Conservation (phyloP, 2,797 vertebrate species). For the Siniperca obscura region DNA sequence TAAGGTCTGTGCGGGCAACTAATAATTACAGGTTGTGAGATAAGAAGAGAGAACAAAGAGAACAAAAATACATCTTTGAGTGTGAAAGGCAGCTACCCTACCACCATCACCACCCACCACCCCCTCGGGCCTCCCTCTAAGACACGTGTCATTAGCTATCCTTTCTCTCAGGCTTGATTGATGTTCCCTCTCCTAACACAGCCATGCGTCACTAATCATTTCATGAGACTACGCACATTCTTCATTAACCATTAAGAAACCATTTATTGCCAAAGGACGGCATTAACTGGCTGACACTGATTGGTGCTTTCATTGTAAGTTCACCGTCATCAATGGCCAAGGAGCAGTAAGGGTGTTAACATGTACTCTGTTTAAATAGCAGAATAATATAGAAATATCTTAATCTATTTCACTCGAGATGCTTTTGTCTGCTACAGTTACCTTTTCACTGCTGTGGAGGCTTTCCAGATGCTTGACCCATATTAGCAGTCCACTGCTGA, state of each 20-base stretch:
- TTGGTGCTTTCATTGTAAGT: constrained; percentile 66
- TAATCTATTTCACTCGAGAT: not conserved
- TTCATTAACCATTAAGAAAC: constrained; percentile 76
- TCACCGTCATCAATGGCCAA: constrained; percentile 53
- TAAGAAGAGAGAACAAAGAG: constrained; percentile 51
- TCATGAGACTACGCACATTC: constrained; percentile 66
- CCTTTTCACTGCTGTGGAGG: not conserved
- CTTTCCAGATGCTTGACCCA: constrained; percentile 39
- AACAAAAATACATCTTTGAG: constrained; percentile 51
- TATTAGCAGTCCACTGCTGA: constrained; percentile 31
- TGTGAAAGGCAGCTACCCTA: constrained; percentile 45
- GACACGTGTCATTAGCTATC: constrained; percentile 73
- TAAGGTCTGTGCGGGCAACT: not conserved
- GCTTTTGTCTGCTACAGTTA: constrained; percentile 16
- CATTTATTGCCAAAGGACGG: constrained; percentile 72
- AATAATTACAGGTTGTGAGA: constrained; percentile 57
- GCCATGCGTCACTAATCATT: constrained; percentile 81
- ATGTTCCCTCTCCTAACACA: constrained; percentile 72
- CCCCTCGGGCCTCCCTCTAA: constrained; percentile 58
- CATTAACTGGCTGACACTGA: constrained; percentile 72
- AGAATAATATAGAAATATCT: constrained; percentile 38
- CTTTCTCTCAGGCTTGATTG: constrained; percentile 78
- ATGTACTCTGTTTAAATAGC: constrained; percentile 16
- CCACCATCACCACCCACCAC: constrained; percentile 31
- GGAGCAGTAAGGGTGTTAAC: constrained; percentile 18